Conservation (phyloP, 2,888 invertebrate species). For the Bembecia ichneumoniformis region DNA sequence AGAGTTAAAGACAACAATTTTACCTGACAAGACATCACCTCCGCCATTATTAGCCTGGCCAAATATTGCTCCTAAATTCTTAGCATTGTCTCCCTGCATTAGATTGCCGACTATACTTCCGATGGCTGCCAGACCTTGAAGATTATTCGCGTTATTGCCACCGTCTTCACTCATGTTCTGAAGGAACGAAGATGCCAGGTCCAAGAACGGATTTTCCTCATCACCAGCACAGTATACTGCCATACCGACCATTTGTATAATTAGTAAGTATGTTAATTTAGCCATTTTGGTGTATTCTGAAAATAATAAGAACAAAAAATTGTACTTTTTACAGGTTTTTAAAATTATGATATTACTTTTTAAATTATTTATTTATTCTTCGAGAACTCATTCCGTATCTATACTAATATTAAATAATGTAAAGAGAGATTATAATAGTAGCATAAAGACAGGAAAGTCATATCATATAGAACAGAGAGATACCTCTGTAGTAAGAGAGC, state of each 20-base stretch:
- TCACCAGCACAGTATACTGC: slow-evolving; percentile 48
- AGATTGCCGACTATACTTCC: slow-evolving; percentile 78
- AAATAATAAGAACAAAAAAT: slow-evolving; percentile 7
- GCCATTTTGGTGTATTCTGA: slow-evolving; percentile 33
- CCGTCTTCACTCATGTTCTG: slow-evolving; percentile 69
- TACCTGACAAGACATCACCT: slow-evolving; percentile 66
- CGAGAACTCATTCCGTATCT: too few relatives aligned
- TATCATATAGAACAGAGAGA: too few relatives aligned
- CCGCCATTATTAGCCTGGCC: slow-evolving; percentile 38
- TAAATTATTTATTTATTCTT: too few relatives aligned
- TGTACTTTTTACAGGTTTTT: neutral
- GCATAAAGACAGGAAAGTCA: too few relatives aligned
- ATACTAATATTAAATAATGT: too few relatives aligned
- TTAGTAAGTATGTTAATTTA: slow-evolving; percentile 21
- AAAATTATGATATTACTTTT: neutral
- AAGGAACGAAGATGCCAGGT: slow-evolving; percentile 78
- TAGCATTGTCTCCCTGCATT: slow-evolving; percentile 78
- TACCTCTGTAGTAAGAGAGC: too few relatives aligned
- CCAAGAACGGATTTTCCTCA: slow-evolving; percentile 75
- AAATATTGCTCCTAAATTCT: slow-evolving; percentile 59
- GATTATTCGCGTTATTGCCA: slow-evolving; percentile 38
- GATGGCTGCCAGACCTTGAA: slow-evolving; percentile 69
- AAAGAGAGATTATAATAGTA: too few relatives aligned
- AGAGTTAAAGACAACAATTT: slow-evolving; percentile 7
- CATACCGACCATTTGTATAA: slow-evolving; percentile 30